Evolutionary conservation across 2,797 vertebrate species (phyloP), one percentile per base, ranked within the genome.

Genomic region (Hozukius guyotensis): DNA sequence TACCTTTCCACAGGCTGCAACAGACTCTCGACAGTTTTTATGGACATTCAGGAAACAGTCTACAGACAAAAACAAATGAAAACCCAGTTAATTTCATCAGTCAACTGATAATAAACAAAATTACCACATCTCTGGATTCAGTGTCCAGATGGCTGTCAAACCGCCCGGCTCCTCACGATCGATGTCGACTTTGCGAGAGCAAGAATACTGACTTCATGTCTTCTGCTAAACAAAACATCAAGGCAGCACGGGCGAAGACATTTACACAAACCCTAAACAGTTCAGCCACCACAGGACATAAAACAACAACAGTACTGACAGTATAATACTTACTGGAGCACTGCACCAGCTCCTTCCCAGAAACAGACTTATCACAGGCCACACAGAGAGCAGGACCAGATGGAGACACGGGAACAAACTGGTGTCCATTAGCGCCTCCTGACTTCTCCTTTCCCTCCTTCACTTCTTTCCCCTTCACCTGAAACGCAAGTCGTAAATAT

Each of bases 321-420:
- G 84, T 57, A 46, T 25, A 86, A 72, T 87, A 97, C 97, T 97
- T 93, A 98, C 97, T 85, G 84, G 95, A 96, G 91, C 97, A 99
- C 85, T 99, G 97, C 75, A 97, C 60, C 8, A 96, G 95, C 72
- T 98, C 98, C 86, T 97, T 98, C 88, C 96, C 97, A 84, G 96
- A 89, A 64, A 97, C 93, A 0, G 96, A 92, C 90, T 97, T 98
- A 72, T 99, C 97, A 76, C 98, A 99, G 69, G 95, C 96, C 77
- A 94, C 94, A 92, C 97, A 98, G 42, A 95, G 95, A 16, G 95
- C 84, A 31, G 96, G 88, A 34, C 96, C 96, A 64, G 96, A 94
- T 75, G 96, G 95, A 4, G 95, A 96, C 57, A 95, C 95, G 0
- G 94, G 93, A 63, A 93, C 89, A 94, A 98, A 98, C 79, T 93